Conservation (phyloP, 2,888 invertebrate species). For the Pegoplata infirma region DNA sequence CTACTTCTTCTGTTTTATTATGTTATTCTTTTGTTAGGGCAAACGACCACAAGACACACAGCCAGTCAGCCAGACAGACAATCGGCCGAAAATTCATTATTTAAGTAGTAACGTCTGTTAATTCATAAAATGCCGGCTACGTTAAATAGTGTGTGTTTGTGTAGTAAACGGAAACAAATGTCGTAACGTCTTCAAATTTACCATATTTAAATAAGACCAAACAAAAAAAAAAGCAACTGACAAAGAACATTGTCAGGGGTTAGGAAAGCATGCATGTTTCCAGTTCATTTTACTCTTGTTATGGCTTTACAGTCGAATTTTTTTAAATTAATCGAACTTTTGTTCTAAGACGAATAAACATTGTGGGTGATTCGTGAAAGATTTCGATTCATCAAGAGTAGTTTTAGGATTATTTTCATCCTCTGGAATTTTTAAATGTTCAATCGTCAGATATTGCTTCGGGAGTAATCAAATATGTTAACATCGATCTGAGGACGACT, state of each 20-base stretch:
- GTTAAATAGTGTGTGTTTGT: neutral
- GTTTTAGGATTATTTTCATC: too few relatives aligned
- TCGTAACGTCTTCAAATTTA: constrained; percentile 43
- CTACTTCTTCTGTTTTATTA: constrained; percentile 20
- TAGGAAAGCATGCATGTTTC: neutral
- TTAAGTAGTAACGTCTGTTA: constrained; percentile 34
- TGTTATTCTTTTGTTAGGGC: constrained; percentile 37
- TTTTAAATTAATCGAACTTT: neutral
- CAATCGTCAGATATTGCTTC: too few relatives aligned
- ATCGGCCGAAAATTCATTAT: constrained; percentile 17
- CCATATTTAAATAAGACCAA: constrained; percentile 13
- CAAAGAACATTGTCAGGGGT: constrained; percentile 1
- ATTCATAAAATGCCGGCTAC: constrained; percentile 36
- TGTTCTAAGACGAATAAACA: too few relatives aligned
- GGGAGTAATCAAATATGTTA: too few relatives aligned
- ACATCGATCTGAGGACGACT: too few relatives aligned
- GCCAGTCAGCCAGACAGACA: constrained; percentile 9
- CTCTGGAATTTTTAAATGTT: too few relatives aligned
- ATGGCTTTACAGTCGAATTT: too few relatives aligned
- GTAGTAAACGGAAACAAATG: constrained; percentile 55
- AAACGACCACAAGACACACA: constrained; percentile 38
- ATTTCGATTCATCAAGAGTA: too few relatives aligned
- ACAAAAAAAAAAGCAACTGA: neutral
- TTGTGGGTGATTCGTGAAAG: too few relatives aligned
- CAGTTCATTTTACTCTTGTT: neutral